Conservation (phyloP, 1,140 invertebrate species). For the Teleopsis dalmanni region DNA sequence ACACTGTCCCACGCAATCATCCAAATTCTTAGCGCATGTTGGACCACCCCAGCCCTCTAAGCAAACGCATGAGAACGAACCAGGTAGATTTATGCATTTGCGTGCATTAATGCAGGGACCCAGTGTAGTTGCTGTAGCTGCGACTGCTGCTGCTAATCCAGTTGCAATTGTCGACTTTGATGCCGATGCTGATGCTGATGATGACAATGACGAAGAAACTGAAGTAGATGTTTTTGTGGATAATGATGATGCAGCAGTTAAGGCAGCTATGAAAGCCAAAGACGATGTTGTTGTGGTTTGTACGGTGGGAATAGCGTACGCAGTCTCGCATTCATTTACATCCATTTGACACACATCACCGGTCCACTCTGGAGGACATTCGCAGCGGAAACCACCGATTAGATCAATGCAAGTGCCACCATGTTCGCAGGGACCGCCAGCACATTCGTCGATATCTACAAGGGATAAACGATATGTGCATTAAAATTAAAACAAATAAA, state of each 20-base stretch:
- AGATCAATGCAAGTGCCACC: constrained; percentile 76
- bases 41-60: constrained; percentile 78
- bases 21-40: constrained; percentile 81
- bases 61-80: constrained; percentile 76
- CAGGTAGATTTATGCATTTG: constrained; percentile 70
- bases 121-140: constrained; percentile 11
- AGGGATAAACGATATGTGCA: background rate
- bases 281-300: constrained; percentile 9
- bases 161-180: constrained; percentile 54
- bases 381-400: constrained; percentile 66
- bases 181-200: constrained; percentile 74
- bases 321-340: constrained; percentile 56
- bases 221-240: constrained; percentile 48
- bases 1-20: constrained; percentile 81
- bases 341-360: constrained; percentile 72
- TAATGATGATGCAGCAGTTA: constrained; percentile 9
- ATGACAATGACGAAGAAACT: constrained; percentile 80
- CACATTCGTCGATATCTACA: constrained; percentile 76
- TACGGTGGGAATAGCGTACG: constrained; percentile 20
- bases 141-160: constrained; percentile 7
- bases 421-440: constrained; percentile 75
- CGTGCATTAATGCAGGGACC: constrained; percentile 74
- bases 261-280: constrained; percentile 8
- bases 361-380: constrained; percentile 73
- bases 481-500: background rate